phyloP scores from a whole-genome alignment of 2,797 vertebrate species.

The Microchirus variegatus region DNA sequence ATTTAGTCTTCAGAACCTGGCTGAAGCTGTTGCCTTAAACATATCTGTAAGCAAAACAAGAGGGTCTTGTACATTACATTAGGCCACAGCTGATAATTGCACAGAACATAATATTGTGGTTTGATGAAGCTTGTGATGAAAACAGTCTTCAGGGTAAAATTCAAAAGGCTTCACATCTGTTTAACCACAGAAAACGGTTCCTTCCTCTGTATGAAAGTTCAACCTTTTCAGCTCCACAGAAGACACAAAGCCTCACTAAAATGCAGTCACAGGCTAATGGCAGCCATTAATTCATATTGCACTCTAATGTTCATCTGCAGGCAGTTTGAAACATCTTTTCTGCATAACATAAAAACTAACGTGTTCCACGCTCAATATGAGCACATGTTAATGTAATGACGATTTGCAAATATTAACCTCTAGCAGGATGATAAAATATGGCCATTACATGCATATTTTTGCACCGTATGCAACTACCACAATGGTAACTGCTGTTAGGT shows the following conservation, averaged over 20 bases:
- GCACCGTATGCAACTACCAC: conserved; percentile 27
- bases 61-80: no score
- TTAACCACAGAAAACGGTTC: conserved; percentile 35
- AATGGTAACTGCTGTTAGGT: conserved; percentile 20
- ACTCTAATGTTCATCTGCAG: conserved; percentile 30
- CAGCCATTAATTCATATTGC: conserved; percentile 31
- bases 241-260: conserved; percentile 25
- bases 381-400: conserved; percentile 27
- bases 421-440: conserved; percentile 30
- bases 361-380: conserved; percentile 2
- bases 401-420: conserved; percentile 35
- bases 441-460: conserved; percentile 34
- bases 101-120: no score
- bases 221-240: conserved; percentile 37
- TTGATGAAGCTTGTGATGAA: conserved; percentile 1
- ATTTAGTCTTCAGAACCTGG: no score
- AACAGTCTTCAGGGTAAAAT: conserved; percentile 16
- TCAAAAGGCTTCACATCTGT: conserved; percentile 32
- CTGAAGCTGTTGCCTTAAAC: no score
- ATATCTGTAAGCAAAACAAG: no score
- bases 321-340: conserved; percentile 38
- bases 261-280: conserved; percentile 20
- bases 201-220: conserved; percentile 15
- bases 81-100: no score
- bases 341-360: conserved; percentile 22